phyloP scores from a whole-genome alignment of 1,140 invertebrate genomes.

The Philotrypesis tridentata region DNA sequence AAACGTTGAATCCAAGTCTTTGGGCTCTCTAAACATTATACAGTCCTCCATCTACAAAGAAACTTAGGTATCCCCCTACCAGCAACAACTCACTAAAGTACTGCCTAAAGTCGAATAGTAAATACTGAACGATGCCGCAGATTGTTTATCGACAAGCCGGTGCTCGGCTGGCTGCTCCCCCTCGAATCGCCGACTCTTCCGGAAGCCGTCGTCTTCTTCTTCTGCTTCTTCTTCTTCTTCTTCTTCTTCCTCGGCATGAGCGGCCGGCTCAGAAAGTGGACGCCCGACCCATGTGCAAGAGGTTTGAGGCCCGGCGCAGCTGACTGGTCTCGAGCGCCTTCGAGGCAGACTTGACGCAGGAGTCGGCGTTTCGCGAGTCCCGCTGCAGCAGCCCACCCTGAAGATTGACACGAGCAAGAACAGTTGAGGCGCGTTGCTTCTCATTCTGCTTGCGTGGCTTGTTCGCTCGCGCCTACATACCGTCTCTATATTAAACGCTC shows the following conservation, averaged over 20 bases:
- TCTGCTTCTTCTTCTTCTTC: too few species aligned
- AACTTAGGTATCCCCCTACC: conserved; percentile 33
- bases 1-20: conserved; percentile 73
- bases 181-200: neutral
- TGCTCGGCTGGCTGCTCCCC: neutral
- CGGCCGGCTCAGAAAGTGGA: conserved; percentile 46
- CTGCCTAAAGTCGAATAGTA: conserved; percentile 29
- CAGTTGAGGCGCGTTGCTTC: conserved; percentile 56
- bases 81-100: conserved; percentile 36
- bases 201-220: neutral
- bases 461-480: neutral
- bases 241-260: neutral
- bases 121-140: conserved; percentile 47
- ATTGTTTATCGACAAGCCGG: neutral
- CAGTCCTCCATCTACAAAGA: neutral
- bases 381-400: conserved; percentile 67
- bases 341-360: conserved; percentile 60
- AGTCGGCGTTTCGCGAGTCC: conserved; percentile 59
- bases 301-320: conserved; percentile 54
- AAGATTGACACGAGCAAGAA: conserved; percentile 65
- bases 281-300: conserved; percentile 54
- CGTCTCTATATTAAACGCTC: conserved; percentile 23
- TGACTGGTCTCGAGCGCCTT: conserved; percentile 57
- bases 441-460: conserved; percentile 38
- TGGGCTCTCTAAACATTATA: conserved; percentile 51